phyloP scores from a whole-genome alignment of 2,113 vertebrate species.

The Megaceryle maxima region DNA sequence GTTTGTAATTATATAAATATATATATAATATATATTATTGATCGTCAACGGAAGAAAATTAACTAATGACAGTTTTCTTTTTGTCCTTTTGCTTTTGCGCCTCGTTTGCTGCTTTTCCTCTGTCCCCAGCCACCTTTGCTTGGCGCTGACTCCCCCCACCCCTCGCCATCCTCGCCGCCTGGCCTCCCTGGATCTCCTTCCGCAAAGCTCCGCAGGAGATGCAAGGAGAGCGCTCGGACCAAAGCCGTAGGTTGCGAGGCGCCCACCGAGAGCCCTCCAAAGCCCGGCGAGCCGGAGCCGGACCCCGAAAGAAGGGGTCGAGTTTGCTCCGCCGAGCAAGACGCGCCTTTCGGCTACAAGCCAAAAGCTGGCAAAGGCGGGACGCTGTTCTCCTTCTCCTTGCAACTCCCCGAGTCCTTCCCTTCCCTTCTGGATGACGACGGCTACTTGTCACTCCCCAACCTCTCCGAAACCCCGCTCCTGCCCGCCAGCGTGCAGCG shows the following conservation, averaged over 20 bases:
- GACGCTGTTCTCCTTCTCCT: constrained; percentile 96
- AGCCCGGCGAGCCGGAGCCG: constrained; percentile 56
- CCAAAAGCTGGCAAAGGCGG: constrained; percentile 80
- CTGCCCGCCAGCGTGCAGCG: constrained; percentile 90
- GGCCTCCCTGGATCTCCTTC: constrained; percentile 79
- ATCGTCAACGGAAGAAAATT: constrained; percentile 74
- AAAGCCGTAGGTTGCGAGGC: constrained; percentile 68
- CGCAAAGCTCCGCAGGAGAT: constrained; percentile 86
- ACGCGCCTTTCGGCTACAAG: constrained; percentile 81
- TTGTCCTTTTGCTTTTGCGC: constrained; percentile 90
- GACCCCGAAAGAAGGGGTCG: constrained; percentile 79
- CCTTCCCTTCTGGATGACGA: constrained; percentile 92
- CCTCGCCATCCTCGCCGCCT: constrained; percentile 78
- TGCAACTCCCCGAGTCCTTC: constrained; percentile 93
- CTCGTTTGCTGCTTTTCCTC: constrained; percentile 79
- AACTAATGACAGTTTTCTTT: constrained; percentile 95
- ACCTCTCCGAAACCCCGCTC: constrained; percentile 88
- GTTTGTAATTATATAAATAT: neutral
- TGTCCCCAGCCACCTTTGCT: constrained; percentile 77
- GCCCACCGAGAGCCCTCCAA: constrained; percentile 43
- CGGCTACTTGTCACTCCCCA: constrained; percentile 95
- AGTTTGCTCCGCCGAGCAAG: constrained; percentile 78
- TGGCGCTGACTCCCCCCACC: constrained; percentile 76
- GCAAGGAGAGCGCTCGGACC: constrained; percentile 80
- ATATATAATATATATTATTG: neutral